Percentiles rank a stretch among this genome's conserved stretches.
phyloP scores from a whole-genome alignment of 2,797 vertebrate species.

The Synanceia verrucosa region DNA sequence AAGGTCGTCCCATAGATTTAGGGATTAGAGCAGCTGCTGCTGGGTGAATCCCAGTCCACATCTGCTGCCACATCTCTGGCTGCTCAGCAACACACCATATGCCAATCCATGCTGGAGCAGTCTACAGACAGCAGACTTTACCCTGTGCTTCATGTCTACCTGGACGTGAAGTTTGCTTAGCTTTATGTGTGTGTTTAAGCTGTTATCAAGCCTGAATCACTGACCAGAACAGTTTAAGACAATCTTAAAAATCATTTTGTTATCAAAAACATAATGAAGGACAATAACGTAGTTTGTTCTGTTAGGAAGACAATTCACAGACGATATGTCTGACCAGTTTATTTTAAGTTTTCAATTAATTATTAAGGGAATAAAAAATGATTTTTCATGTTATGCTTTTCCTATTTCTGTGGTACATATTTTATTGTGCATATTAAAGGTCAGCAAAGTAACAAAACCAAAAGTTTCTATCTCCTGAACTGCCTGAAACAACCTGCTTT shows the following conservation, averaged over 20 bases:
- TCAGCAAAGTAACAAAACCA: no score
- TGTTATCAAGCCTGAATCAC: background rate
- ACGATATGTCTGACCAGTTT: background rate
- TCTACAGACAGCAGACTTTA: background rate
- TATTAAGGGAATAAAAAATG: background rate
- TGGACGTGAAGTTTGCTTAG: background rate
- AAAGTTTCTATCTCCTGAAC: no score
- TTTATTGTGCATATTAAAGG: no score
- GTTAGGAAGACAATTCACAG: background rate
- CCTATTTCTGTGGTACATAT: no score
- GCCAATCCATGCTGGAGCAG: constrained; percentile 35
- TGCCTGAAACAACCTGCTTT: no score
- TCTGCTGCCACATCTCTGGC: constrained; percentile 48
- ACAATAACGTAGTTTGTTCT: background rate
- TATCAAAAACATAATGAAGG: background rate
- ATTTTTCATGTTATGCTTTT: no score
- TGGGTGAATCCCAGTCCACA: constrained; percentile 38
- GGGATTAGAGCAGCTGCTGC: constrained; percentile 59
- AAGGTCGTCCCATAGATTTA: constrained; percentile 51
- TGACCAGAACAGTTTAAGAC: background rate
- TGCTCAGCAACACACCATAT: constrained; percentile 24
- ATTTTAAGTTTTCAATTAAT: background rate
- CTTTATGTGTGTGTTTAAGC: background rate
- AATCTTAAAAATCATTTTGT: background rate
- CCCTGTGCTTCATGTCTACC: background rate